Percentiles rank a stretch among this genome's conserved stretches.
These are phyloP conservation scores for Nomada ruficornis DNA, from an alignment of 2,888 invertebrate species.

Conservation along the genomic window DNA sequence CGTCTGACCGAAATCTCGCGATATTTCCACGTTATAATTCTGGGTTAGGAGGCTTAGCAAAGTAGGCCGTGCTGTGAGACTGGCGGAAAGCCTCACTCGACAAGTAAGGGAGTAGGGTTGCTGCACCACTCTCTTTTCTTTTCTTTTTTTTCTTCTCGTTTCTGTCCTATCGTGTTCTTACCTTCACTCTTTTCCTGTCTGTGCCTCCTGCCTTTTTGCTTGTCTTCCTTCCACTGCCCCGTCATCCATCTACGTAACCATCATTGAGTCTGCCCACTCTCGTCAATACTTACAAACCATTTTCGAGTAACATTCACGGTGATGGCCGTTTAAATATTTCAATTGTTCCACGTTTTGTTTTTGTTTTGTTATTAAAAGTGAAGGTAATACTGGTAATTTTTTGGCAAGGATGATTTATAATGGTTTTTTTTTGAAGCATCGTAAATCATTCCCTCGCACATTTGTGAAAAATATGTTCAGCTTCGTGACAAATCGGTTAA, in stretches of 20 bases:
- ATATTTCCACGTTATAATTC: conserved; percentile 46
- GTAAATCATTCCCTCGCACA: no score
- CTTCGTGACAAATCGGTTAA: no score
- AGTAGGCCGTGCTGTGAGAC: conserved; percentile 58
- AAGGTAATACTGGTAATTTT: background rate
- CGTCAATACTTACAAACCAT: conserved; percentile 29
- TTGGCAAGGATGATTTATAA: background rate
- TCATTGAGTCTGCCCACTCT: conserved; percentile 53
- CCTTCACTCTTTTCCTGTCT: conserved; percentile 2
- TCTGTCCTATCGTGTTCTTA: background rate
- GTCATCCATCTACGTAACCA: conserved; percentile 61
- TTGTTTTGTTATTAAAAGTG: background rate
- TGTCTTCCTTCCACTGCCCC: conserved; percentile 27
- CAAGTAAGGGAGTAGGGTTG: conserved; percentile 7
- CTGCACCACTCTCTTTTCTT: background rate
- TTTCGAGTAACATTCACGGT: conserved; percentile 10
- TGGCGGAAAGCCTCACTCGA: conserved; percentile 49
- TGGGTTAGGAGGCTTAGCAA: conserved; percentile 52
- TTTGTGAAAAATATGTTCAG: no score
- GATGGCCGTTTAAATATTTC: conserved; percentile 36
- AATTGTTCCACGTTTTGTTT: background rate
- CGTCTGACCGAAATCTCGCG: conserved; percentile 28
- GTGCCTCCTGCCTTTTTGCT: conserved; percentile 2
- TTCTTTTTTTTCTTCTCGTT: background rate
- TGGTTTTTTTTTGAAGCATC: no score